These are phyloP conservation scores for Siphamia tubifer DNA, from an alignment of 2,113 vertebrate genomes.

Conservation along the genomic window DNA sequence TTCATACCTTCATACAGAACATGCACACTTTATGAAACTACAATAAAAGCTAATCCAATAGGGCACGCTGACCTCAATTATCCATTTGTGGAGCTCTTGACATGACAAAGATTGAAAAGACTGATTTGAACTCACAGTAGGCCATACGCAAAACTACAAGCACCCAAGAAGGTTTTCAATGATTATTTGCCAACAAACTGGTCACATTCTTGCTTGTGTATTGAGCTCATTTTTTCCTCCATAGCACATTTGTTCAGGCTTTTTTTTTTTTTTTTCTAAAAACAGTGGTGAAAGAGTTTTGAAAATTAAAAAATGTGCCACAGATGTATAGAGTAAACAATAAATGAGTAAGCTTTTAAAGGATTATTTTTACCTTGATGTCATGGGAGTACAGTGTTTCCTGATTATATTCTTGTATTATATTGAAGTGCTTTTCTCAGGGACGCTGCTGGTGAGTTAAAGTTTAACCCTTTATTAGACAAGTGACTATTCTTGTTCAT, in stretches of 20 bases:
- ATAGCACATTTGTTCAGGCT: too few relatives aligned
- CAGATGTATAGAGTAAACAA: too few relatives aligned
- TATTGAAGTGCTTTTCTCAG: background rate
- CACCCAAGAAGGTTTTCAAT: too few relatives aligned
- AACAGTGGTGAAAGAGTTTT: too few relatives aligned
- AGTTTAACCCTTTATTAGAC: too few relatives aligned
- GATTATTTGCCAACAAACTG: too few relatives aligned
- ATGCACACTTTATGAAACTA: background rate
- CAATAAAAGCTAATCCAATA: background rate
- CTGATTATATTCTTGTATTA: background rate
- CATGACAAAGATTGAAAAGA: background rate
- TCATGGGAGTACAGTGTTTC: background rate
- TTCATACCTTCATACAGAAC: background rate
- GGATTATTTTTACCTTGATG: background rate
- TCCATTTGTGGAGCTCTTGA: background rate
- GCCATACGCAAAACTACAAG: background rate
- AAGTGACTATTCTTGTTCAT: too few relatives aligned
- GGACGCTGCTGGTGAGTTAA: background rate
- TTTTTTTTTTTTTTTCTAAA: too few relatives aligned
- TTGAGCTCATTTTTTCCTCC: too few relatives aligned
- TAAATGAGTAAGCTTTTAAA: background rate
- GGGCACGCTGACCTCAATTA: background rate
- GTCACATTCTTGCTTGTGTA: background rate
- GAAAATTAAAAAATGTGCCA: too few relatives aligned
- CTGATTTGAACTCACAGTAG: background rate